Evolutionary conservation across 2,888 invertebrate species (phyloP).

Genomic region (Philereme vetulata): DNA sequence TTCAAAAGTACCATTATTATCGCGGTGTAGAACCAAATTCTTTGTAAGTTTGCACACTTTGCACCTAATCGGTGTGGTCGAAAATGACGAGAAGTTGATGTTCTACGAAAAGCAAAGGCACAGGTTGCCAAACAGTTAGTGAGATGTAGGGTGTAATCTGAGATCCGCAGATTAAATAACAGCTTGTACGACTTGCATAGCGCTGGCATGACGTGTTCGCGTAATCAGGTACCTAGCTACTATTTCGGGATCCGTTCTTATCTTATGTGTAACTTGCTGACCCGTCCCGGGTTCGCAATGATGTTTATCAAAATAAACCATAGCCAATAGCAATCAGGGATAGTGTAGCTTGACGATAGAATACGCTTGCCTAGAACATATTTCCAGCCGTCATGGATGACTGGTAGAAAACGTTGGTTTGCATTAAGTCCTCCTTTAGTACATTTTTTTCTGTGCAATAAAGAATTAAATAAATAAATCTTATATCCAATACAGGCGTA

Average conservation of each 20-base stretch:
- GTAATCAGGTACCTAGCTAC: conserved; percentile 21
- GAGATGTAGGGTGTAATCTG: conserved; percentile 25
- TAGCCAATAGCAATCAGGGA: too few species aligned
- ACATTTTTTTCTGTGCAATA: too few species aligned
- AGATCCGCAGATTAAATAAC: conserved; percentile 15
- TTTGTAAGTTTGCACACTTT: background rate
- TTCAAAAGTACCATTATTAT: conserved; percentile 13
- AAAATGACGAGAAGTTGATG: conserved; percentile 39
- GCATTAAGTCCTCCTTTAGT: too few species aligned
- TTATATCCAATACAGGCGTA: too few species aligned
- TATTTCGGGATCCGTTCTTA: conserved; percentile 4
- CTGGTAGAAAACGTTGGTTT: too few species aligned
- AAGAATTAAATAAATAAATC: too few species aligned
- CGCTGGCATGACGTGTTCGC: conserved; percentile 30
- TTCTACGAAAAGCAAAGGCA: conserved; percentile 35
- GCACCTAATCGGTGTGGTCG: conserved; percentile 27
- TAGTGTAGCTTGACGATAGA: too few species aligned
- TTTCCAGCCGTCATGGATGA: too few species aligned
- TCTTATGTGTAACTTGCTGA: background rate
- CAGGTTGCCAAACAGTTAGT: too few species aligned
- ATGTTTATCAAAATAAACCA: too few species aligned
- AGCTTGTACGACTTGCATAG: conserved; percentile 19
- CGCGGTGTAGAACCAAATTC: conserved; percentile 1
- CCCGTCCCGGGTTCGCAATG: too few species aligned
- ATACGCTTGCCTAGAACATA: too few species aligned